A percentile compares a stretch with the other conserved stretches of the same genome.
These are phyloP conservation scores for Vipera ursinii DNA, from an alignment of 2,797 vertebrate genomes.

Conservation along the genomic window DNA sequence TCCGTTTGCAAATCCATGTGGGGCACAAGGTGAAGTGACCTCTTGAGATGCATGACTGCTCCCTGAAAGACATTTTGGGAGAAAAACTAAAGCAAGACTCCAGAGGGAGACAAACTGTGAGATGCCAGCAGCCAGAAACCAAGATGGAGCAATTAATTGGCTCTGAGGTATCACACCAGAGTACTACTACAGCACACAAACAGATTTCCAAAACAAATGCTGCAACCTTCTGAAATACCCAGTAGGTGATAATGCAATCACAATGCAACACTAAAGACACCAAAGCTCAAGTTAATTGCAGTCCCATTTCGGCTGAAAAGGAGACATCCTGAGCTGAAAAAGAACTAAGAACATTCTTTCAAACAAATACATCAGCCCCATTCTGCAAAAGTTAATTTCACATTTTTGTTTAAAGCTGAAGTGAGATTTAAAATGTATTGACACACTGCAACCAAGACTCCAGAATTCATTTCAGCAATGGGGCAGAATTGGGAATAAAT, in stretches of 20 bases:
- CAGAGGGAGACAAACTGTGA: background rate
- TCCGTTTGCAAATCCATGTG: conserved; percentile 47
- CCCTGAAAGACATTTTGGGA: conserved; percentile 55
- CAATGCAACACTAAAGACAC: background rate
- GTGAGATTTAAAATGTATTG: background rate
- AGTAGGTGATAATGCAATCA: conserved; percentile 22
- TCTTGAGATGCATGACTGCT: conserved; percentile 75
- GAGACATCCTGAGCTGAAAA: background rate
- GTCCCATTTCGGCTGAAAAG: background rate
- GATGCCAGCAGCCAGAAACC: background rate
- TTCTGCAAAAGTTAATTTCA: background rate
- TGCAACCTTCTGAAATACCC: background rate
- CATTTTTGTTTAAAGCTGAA: background rate
- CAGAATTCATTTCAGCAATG: background rate
- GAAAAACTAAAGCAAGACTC: background rate
- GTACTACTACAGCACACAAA: background rate
- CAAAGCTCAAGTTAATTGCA: background rate
- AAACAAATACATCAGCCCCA: background rate
- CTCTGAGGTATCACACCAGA: background rate
- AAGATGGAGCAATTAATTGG: background rate
- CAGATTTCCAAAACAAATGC: conserved; percentile 7
- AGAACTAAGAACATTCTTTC: background rate
- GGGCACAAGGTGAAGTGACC: conserved; percentile 31
- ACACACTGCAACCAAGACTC: background rate
- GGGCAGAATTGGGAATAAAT: background rate